phyloP scores from a whole-genome alignment of 2,113 vertebrate genomes.

The Nymphicus hollandicus region DNA sequence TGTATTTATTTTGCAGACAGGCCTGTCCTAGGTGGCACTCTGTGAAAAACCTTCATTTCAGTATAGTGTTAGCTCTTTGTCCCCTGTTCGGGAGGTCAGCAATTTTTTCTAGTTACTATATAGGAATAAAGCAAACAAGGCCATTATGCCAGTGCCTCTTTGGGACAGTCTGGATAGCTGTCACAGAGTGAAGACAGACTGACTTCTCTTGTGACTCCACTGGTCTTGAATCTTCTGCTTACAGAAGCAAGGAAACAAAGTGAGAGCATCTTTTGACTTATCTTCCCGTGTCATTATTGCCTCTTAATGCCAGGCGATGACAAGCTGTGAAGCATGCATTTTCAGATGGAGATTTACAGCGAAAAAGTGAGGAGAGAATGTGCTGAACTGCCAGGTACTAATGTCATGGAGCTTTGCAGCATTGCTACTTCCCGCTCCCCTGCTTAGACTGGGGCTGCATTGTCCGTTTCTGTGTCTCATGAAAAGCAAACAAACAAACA shows the following conservation, averaged over 20 bases:
- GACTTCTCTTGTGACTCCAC: accelerated
- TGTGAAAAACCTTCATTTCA: neutral
- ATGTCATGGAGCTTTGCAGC: neutral
- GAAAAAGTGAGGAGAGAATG: neutral
- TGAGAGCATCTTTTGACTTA: neutral
- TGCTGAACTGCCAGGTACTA: neutral
- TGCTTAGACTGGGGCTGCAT: neutral
- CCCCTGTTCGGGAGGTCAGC: neutral
- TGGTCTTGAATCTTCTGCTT: neutral
- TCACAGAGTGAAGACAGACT: neutral
- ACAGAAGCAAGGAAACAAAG: neutral
- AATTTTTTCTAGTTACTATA: neutral
- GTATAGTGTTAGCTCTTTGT: neutral
- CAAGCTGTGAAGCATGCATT: accelerated
- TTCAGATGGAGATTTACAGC: neutral
- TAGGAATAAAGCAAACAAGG: neutral
- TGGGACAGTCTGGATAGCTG: neutral
- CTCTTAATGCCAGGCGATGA: neutral
- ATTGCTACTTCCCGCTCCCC: neutral
- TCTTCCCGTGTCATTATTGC: neutral
- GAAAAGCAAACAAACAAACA: neutral
- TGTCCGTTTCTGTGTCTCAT: neutral
- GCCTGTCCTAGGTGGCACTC: neutral
- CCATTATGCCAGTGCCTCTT: neutral
- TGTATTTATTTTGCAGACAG: neutral